Percentiles rank a stretch among this genome's conserved stretches.
These are phyloP conservation scores for Calliscelio sp. DNA, from an alignment of 2,888 invertebrate genomes.

Conservation along the genomic window DNA sequence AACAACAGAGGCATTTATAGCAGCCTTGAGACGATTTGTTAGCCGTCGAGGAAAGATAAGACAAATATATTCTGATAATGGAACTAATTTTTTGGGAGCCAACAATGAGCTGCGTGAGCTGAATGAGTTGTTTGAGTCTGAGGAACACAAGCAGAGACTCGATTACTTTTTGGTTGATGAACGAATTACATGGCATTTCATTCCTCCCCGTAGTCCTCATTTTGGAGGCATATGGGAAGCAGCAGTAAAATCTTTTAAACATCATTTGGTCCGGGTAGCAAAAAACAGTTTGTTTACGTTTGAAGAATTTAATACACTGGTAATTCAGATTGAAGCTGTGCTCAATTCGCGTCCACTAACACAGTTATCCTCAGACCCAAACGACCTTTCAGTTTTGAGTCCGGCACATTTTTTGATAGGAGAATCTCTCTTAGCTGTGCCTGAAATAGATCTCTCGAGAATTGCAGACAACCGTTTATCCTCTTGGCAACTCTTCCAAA, in stretches of 20 bases:
- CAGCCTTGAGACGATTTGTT: neutral
- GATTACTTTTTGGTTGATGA: neutral
- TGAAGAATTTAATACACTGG: neutral
- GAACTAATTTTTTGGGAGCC: constrained; percentile 2
- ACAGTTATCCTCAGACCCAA: neutral
- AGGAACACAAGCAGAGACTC: neutral
- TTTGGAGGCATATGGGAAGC: constrained; percentile 25
- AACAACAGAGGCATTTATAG: constrained; percentile 6
- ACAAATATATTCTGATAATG: neutral
- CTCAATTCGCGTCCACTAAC: neutral
- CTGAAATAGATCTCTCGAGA: neutral
- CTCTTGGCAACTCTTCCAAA: neutral
- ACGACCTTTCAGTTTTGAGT: neutral
- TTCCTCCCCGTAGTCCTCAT: constrained; percentile 8
- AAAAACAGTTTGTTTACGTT: neutral
- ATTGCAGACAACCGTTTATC: neutral
- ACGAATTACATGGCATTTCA: neutral
- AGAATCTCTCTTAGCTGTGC: neutral
- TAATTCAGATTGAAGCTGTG: neutral
- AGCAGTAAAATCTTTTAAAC: neutral
- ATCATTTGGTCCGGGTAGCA: neutral
- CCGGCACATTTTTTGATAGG: constrained; percentile 2
- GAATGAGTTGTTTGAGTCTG: neutral
- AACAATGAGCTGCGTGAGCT: neutral
- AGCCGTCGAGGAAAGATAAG: neutral